Evolutionary conservation across 2,113 vertebrate genomes (phyloP), one percentile per base, ranked within the genome.

Genomic region (Hoplias malabaricus): DNA sequence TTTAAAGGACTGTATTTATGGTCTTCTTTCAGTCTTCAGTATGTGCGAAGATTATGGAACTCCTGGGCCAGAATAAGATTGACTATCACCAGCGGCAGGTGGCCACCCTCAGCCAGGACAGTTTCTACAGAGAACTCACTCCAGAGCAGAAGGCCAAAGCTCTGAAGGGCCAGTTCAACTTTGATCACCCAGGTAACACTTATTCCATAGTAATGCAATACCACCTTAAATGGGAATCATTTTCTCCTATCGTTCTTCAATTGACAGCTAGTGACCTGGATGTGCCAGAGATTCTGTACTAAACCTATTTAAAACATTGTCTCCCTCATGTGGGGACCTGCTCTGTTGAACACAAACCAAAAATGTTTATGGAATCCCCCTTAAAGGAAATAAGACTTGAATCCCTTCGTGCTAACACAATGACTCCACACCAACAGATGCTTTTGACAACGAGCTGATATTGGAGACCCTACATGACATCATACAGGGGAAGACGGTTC

Each of bases 101-200:
- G 88, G 97, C 92, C 62, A 98, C 96, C n/a, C 93, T 99, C 77
- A 99, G 97, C 88, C 97, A 99, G 82, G 97, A 99, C 86, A 98
- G 97, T 89, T 99, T 99, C 92, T 99, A 98, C 89, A 93, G 92
- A 0, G 96, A 95, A 82, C 93, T 99, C 61, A 98, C 96, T 8
- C 88, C 94, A 0, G 97, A 99, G 84, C 97, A 99, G 92, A 98
- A 98, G 85, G 92, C 93, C 87, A 98, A 97, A 86, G 97, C 96
- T 0, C 83, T 92, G n/a, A 98, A 96, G 89, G 97, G 97, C 84
- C 97, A 99, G 82, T 99, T 95, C 92, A 98, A 98, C 91, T 99
- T 99, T 73, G 97, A 99, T 88, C 97, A 99, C 89, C 97, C 97
- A 87, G 97, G 97, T 99, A 92, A 69, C 25, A 27, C 48, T 2